phyloP scores from a whole-genome alignment of 1,140 invertebrate species.

The Alviniconcha marisindica region DNA sequence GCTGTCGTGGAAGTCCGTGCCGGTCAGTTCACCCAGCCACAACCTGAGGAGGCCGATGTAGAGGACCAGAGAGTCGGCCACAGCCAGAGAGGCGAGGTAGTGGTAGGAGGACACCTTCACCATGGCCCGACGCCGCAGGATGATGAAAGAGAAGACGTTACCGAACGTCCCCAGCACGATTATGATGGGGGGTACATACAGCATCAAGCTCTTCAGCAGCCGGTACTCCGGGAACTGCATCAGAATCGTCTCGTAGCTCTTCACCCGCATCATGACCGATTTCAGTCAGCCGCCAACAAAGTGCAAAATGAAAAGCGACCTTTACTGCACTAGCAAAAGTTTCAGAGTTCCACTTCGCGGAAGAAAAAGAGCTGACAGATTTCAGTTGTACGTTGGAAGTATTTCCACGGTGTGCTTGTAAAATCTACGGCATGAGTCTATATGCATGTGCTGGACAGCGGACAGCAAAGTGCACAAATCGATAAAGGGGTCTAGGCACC shows the following conservation, averaged over 20 bases:
- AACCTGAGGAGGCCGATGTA: slow-evolving; percentile 68
- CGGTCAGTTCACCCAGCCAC: slow-evolving; percentile 67
- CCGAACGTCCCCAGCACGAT: slow-evolving; percentile 65
- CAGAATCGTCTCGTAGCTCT: slow-evolving; percentile 26
- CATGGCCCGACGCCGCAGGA: slow-evolving; percentile 66
- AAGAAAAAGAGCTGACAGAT: no score
- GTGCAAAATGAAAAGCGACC: no score
- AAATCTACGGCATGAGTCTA: no score
- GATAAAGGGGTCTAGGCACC: no score
- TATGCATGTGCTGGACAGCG: no score
- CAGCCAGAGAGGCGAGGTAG: slow-evolving; percentile 72
- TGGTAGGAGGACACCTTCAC: slow-evolving; percentile 67
- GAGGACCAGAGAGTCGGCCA: slow-evolving; percentile 71
- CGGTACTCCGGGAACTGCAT: slow-evolving; percentile 53
- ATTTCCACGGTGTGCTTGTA: no score
- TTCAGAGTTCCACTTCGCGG: no score
- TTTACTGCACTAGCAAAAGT: no score
- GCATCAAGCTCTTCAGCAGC: slow-evolving; percentile 53
- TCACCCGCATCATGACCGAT: neutral
- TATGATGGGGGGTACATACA: slow-evolving; percentile 64
- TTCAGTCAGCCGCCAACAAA: no score
- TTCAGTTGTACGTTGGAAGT: no score
- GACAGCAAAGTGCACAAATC: no score
- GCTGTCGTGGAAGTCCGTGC: slow-evolving; percentile 56
- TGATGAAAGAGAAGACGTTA: slow-evolving; percentile 66